Base-by-base conservation (phyloP, 2,113 vertebrate genomes). In the Hipposideros armiger region DNA sequence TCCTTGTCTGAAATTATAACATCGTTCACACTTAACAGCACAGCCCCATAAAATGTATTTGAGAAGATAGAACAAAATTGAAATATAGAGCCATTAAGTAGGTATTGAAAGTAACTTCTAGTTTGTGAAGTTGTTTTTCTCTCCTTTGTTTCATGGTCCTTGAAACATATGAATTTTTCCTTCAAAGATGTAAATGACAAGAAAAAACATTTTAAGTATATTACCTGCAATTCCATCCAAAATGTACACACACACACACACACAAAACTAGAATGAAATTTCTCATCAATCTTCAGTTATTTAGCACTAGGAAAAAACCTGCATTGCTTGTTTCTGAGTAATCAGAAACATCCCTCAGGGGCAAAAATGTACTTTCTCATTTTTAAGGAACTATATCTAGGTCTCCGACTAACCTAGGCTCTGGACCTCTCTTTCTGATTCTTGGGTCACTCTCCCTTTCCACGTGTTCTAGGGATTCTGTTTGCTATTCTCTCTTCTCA, bases 11-110 rank as follows among this genome's bases (percentile, higher is more conserved):
- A 97, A 97, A 86, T 97, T 97, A 96, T 3, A 97, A 26, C 70
- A 95, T 97, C 85, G 69, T 98, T 98, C 94, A 97, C 87, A 97
- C 85, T 32, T 95, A 97, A 96, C 66, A 95, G 58, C 83, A 95
- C 36, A 91, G 40, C 40, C 36, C 85, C 97, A 97, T 98, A 98
- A 98, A 98, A 94, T 91, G 62, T 82, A 97, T 97, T 98, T 87
- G 80, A 80, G 74, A 83, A 96, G 69, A 94, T 22, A 92, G 97
- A 94, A 97, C 28, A 56, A 98, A 98, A 98, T 87, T 98, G 97
- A 98, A 97, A 97, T 96, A 98, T 94, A 90, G 90, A 97, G 93
- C 88, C 91, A 98, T 98, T 98, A 98, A 96, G 73, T 69, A 58
- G 69, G 62, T 90, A 81, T 97, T 74, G 96, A 96, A 94, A 97